These are phyloP conservation scores for Onychorhynchus coronatus DNA, from an alignment of 2,113 vertebrate genomes.

Conservation along the genomic window DNA sequence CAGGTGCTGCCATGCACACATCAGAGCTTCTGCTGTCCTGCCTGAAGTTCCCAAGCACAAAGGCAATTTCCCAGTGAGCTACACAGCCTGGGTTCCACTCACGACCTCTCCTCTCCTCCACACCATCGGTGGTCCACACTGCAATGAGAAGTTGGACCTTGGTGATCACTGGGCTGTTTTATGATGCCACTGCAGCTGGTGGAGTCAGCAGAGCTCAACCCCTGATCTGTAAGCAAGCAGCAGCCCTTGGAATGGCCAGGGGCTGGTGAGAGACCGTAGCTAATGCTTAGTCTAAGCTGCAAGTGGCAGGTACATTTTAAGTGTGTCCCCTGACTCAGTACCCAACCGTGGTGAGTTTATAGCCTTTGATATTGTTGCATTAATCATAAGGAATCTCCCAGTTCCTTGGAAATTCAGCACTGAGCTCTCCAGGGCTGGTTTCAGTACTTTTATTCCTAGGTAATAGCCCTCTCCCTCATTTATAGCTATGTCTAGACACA, in stretches of 20 bases:
- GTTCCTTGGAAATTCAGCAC: background rate
- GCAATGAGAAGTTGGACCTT: background rate
- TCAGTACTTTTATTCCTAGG: slow-evolving; percentile 26
- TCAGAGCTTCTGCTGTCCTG: background rate
- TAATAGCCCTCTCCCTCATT: slow-evolving; percentile 49
- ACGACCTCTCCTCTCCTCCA: background rate
- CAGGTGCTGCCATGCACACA: fast-evolving
- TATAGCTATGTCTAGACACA: slow-evolving; percentile 60
- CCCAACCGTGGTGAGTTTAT: background rate
- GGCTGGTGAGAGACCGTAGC: background rate
- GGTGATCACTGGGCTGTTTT: background rate
- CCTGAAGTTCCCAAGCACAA: background rate
- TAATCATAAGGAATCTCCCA: slow-evolving; percentile 26
- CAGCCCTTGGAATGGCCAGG: background rate
- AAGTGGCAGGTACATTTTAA: background rate
- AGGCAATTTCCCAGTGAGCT: background rate
- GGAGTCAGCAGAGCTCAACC: background rate
- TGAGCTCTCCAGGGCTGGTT: slow-evolving; percentile 1
- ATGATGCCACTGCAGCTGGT: background rate
- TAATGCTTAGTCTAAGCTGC: background rate
- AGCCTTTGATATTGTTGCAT: background rate
- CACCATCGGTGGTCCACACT: background rate
- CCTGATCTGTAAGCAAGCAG: background rate
- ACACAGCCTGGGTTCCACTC: background rate
- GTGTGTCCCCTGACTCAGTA: background rate